Evolutionary conservation across 2,888 invertebrate species (phyloP), one percentile per base, ranked within the genome.

Genomic region (Erynnis tages): DNA sequence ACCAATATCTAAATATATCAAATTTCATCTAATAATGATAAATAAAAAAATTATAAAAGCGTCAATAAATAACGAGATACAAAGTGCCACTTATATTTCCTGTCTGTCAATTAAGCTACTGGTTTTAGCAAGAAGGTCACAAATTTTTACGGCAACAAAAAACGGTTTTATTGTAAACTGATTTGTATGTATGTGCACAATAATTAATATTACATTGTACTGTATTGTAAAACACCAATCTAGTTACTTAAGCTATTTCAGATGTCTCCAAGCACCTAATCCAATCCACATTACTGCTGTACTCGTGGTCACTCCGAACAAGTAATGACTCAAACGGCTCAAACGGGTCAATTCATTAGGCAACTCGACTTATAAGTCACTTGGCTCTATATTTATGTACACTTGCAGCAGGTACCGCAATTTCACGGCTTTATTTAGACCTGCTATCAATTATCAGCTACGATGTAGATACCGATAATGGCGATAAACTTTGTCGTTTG

Each of bases 271-370:
- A 35, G n/a, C n/a, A n/a, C n/a, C n/a, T 4, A 2, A 4, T 6
- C 8, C 2, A 32, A 2, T 41, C 49, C 25, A 3, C 16, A 16
- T 8, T 14, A 4, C n/a, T 38, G 7, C 10, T 23, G 4, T 27
- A 45, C 35, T 27, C 43, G 16, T 53, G 38, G 53, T 11, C 25
- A 38, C 47, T 32, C 11, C 11, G 14, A 45, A 52, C 45, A 48
- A 35, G 19, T 34, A 21, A 34, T 48, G 55, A 55, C 45, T 55
- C 53, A 55, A 55, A 48, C 41, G 37, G 55, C 45, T 55, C 53
- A 55, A 55, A 48, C 41, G 37, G 55, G 55, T 54, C 48, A 57
- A 52, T 54, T 41, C 27, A 41, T 52, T 47, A 19, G 23, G 41
- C 54, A 55, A 55, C 35, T 10, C 11, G 29, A 49, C 53, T 44